phyloP scores from a whole-genome alignment of 2,888 invertebrate genomes.

The Sphinx pinastri region DNA sequence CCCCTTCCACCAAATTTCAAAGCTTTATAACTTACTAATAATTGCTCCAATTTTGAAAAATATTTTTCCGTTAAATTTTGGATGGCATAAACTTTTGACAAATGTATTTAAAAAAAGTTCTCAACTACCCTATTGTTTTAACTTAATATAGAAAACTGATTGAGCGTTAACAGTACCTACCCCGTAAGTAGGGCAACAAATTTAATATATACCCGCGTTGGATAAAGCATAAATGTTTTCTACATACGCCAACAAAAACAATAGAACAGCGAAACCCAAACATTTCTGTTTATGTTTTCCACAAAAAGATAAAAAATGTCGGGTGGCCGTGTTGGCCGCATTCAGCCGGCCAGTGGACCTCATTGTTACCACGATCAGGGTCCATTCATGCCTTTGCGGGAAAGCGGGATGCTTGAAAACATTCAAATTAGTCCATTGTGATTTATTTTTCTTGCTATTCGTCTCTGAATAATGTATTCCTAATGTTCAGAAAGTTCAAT shows the following conservation, averaged over 20 bases:
- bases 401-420: slow-evolving; percentile 68
- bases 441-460: slow-evolving; percentile 65
- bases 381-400: slow-evolving; percentile 67
- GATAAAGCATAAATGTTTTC: slow-evolving; percentile 47
- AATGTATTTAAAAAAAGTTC: too few species aligned
- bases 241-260: slow-evolving; percentile 65
- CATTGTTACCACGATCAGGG: slow-evolving; percentile 69
- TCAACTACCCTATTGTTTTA: too few species aligned
- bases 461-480: slow-evolving; percentile 56
- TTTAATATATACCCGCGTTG: slow-evolving; percentile 36
- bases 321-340: slow-evolving; percentile 59
- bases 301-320: slow-evolving; percentile 56
- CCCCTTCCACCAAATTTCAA: too few species aligned
- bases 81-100: too few species aligned
- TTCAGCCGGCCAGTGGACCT: slow-evolving; percentile 55
- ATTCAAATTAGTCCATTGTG: slow-evolving; percentile 78
- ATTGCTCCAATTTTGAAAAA: too few species aligned
- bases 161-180: neutral
- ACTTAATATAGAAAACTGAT: neutral
- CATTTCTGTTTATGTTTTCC: slow-evolving; percentile 69
- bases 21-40: too few species aligned
- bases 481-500: slow-evolving; percentile 57
- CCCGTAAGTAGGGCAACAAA: slow-evolving; percentile 6
- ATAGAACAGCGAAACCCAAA: slow-evolving; percentile 66
- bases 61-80: too few species aligned